Evolutionary conservation across 1,140 invertebrate species (phyloP).

Genomic region (Aphaenogaster rudis): DNA sequence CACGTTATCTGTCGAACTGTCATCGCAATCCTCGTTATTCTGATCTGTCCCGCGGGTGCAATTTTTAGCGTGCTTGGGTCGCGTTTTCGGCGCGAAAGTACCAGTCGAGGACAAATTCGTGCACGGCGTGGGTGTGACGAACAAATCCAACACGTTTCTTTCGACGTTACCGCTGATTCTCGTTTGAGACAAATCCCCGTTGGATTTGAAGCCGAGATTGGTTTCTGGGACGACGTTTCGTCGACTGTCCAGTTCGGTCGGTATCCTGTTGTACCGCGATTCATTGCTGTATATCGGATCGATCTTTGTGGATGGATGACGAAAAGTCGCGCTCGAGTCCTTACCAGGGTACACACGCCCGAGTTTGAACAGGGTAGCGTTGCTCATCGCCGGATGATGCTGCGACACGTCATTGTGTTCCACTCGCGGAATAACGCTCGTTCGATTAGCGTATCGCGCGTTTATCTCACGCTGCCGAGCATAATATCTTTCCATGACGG

Average conservation of each 20-base stretch:
- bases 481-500: conserved; percentile 76
- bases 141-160: background rate
- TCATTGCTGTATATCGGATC: background rate
- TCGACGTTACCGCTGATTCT: background rate
- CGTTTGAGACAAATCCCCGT: background rate
- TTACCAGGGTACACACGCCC: background rate
- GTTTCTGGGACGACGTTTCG: background rate
- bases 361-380: background rate
- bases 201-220: background rate
- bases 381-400: background rate
- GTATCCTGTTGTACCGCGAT: background rate
- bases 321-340: background rate
- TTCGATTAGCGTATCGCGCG: conserved; percentile 60
- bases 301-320: background rate
- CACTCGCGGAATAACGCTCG: background rate
- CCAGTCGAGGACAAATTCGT: conserved; percentile 27
- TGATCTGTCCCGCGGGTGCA: background rate
- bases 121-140: conserved; percentile 29
- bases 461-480: conserved; percentile 72
- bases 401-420: background rate
- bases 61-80: background rate
- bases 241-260: background rate
- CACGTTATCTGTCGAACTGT: background rate
- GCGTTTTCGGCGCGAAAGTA: conserved; percentile 15
- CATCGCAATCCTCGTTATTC: background rate